Evolutionary conservation across 2,113 vertebrate species (phyloP), one percentile per base, ranked within the genome.

Genomic region (Sorex fumeus): DNA sequence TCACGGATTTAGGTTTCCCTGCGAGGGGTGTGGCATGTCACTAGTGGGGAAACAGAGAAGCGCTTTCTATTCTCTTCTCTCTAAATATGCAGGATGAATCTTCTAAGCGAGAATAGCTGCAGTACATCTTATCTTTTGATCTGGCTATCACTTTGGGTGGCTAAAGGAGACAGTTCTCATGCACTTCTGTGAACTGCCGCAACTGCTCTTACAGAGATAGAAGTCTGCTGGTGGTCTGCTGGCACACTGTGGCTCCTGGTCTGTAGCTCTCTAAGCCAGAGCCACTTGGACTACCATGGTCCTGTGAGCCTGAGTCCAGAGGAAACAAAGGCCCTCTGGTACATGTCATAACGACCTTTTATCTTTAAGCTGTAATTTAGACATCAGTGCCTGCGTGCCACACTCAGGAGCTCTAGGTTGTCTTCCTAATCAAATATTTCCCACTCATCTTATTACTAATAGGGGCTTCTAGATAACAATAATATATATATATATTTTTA

Each of bases 311-410:
- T 40, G 40, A 40, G 7, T 40, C 43, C n/a, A 91, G 36, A 4
- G 74, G 66, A 94, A 75, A 18, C 90, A 45, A 87, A 82, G 50
- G 91, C 8, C 3, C 60, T 91, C 77, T 72, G 13, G 30, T 60
- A 67, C 18, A 27, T 72, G 6, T 15, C 79, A 25, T 83, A 86
- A 79, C 95, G 86, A 96, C 47, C 47, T 96, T n/a, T n/a, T 89
- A 93, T 82, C 82, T 93, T 91, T 76, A 87, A 53, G 67, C 15
- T 89, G 88, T 28, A 5, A 8, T 79, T 84, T 60, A 87, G 72
- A 88, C 3, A 87, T 69, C 87, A 86, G 50, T 69, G 80, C 50
- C 45, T 91, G 80, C 72, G 77, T 60, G 66, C 34, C 78, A 88
- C 27, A 86, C 16, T 84, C 83, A 91, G 89, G 43, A 81, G 66